These are phyloP conservation scores for Neuroterus valhalla DNA, from an alignment of 1,140 invertebrate species.

Conservation along the genomic window DNA sequence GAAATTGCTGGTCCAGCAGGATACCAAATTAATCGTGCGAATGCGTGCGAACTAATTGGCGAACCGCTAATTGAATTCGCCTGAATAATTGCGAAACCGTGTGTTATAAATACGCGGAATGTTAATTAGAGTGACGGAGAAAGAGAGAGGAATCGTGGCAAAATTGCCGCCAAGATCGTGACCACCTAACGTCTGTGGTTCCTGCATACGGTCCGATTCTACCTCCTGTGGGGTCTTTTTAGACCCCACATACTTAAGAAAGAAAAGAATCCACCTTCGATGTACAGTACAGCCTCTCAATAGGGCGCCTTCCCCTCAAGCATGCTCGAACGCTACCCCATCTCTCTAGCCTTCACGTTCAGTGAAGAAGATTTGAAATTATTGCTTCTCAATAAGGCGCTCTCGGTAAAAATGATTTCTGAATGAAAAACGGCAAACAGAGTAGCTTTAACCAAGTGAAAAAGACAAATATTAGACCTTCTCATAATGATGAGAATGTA, in stretches of 20 bases:
- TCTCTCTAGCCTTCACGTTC: no score
- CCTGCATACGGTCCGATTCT: not conserved
- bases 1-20: no score
- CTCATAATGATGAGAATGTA: no score
- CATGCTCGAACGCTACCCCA: no score
- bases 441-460: no score
- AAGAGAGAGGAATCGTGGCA: constrained; percentile 1
- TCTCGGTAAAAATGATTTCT: no score
- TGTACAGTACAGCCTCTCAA: no score
- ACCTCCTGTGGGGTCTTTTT: constrained; percentile 1
- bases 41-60: constrained; percentile 66
- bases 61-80: constrained; percentile 70
- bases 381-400: no score
- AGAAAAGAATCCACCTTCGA: constrained; percentile 15
- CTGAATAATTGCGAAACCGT: constrained; percentile 68
- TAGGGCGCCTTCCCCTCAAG: no score
- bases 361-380: no score
- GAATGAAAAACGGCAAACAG: no score
- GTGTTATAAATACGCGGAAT: constrained; percentile 68
- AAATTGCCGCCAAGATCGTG: constrained; percentile 28
- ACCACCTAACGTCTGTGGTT: constrained; percentile 3
- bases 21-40: constrained; percentile 46
- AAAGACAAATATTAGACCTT: no score
- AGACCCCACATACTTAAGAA: not conserved
- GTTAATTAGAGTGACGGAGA: constrained; percentile 63